Base-by-base conservation (phyloP, 1,140 invertebrate genomes). In the Potamilus streckersoni region DNA sequence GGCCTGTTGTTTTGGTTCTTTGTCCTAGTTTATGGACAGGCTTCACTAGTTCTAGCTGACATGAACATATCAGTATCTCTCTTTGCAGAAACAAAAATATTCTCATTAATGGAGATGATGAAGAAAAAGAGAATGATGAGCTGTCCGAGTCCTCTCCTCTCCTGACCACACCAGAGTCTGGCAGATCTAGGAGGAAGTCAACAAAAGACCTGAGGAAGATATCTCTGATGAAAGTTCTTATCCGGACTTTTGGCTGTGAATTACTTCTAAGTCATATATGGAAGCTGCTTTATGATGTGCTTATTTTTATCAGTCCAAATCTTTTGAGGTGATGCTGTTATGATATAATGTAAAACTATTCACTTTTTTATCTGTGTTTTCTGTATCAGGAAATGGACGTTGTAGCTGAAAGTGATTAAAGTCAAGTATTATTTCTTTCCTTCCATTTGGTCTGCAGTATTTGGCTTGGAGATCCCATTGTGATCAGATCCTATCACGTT, bases 211-310 rank as follows among this genome's bases (percentile, higher is more conserved):
- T 61, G 71, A 73, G 27, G 59, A 68, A 72, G 69, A 63, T 81
- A 12, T 82, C 80, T 14, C 72, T 84, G 23, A 56, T 75, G 6
- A 70, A 64, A 49, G 73, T 79, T 20, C 70, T 84, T 17, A 57
- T 76, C 17, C 71, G 73, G 69, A 79, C 81, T 12, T 84, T 80
- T 73, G 77, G 83, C 15, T 17, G 57, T 63, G 76, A 82, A n/a
- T 38, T 81, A 15, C 49, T 84, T 4, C 62, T 71, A 4, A 75
- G 73, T 31, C 81, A 82, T 31, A 69, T 81, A 13, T 81, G 76
- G 79, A 84, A 84, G 62, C 64, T 84, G 49, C 71, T 81, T 19
- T 79, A 82, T 73, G 83, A 84, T 74, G 55, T 73, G 16, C 62
- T 84, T 60, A 23, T 81, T 6, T 74, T 84, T 74, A 62, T 73